Conservation (phyloP, 2,888 invertebrate species). For the Rhorus exstirpatorius region DNA sequence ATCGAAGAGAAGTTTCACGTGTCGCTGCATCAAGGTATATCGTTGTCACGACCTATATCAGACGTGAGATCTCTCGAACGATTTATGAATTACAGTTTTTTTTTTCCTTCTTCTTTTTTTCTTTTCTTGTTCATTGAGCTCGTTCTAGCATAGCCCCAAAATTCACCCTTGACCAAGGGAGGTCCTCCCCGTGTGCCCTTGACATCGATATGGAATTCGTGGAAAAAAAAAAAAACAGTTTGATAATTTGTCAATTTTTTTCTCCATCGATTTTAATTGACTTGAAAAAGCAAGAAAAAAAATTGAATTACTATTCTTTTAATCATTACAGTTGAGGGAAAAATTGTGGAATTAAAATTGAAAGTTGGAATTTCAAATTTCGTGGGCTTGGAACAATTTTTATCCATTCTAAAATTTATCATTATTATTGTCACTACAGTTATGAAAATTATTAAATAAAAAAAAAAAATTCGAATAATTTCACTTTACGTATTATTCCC, state of each 20-base stretch:
- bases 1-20: conserved; percentile 71
- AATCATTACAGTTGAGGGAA: no score
- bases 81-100: conserved; percentile 70
- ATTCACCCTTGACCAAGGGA: conserved; percentile 34
- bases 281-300: background rate
- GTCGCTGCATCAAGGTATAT: conserved; percentile 56
- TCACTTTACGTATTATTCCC: no score
- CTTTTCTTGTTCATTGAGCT: conserved; percentile 41
- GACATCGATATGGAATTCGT: conserved; percentile 19
- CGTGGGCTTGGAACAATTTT: no score
- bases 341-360: no score
- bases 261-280: background rate
- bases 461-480: no score
- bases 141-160: conserved; percentile 34
- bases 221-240: background rate
- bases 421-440: no score
- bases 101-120: conserved; percentile 1
- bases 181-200: conserved; percentile 4
- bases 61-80: conserved; percentile 67
- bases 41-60: conserved; percentile 67
- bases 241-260: background rate
- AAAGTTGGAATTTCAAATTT: no score
- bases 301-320: no score
- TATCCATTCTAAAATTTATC: no score
- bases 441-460: no score